Evolutionary conservation across 2,797 vertebrate species (phyloP), one percentile per base, ranked within the genome.

Genomic region (Enteromius viviparus): DNA sequence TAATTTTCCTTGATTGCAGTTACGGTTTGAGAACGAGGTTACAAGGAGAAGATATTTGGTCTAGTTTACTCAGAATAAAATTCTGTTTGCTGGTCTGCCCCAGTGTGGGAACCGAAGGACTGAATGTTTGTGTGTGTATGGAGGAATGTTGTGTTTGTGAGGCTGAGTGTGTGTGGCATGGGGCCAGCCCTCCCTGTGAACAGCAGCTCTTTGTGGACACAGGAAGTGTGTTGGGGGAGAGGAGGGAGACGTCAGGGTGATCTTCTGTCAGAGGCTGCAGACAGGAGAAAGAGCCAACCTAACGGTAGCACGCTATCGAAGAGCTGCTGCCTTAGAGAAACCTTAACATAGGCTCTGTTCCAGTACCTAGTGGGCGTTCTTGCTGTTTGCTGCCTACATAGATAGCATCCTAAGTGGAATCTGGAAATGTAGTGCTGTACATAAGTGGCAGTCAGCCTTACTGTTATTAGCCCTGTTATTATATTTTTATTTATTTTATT

Each of bases 141-240:
- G 58, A 85, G 81, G 84, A 86, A 86, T 81, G 68, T 69, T 53
- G 66, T 29, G 80, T 7, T 75, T 53, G 74, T 64, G 70, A 65
- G 77, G 3, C 51, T 17, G 78, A 21, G 0, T 47, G 78, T 55
- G 0, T 51, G 78, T 76, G 84, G 89, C 89, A 76, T 84, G 17
- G 10, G 60, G 89, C 90, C 91, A 91, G 64, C 84, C 32, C 53
- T 84, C 82, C 64, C 83, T 87, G 84, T 89, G 87, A 94, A 94
- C 92, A 94, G 89, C 88, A 87, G 62, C 87, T 92, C 91, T 92
- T 93, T 94, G 93, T 94, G 91, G 90, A 90, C 89, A 89, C 92
- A 94, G 92, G 92, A 94, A 94, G 89, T 90, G 69, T 65, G 88
- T 85, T 87, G 89, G 80, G 58, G 74, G 58, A 19, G 19, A 21